phyloP scores from a whole-genome alignment of 1,140 invertebrate species.

The Pomacea maculata region DNA sequence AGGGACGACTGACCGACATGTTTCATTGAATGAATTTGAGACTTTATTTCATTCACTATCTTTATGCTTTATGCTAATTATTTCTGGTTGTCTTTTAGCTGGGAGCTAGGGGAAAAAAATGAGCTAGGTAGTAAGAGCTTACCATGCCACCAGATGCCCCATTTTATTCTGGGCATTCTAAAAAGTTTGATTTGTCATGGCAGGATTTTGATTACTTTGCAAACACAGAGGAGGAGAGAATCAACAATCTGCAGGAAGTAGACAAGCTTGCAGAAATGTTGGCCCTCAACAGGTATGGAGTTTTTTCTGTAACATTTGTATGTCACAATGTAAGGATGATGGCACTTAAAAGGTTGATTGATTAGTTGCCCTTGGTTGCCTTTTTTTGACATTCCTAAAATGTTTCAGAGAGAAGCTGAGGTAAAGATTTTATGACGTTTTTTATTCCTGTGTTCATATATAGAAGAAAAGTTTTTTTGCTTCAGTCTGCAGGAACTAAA shows the following conservation, averaged over 20 bases:
- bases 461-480: neutral
- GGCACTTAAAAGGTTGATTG: neutral
- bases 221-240: conserved; percentile 76
- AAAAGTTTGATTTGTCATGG: conserved; percentile 1
- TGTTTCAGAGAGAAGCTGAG: no score
- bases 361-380: neutral
- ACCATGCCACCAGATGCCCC: no score
- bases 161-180: no score
- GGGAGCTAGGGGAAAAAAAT: no score
- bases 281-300: conserved; percentile 60
- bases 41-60: no score
- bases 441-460: neutral
- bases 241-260: conserved; percentile 86
- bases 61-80: no score
- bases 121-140: no score
- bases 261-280: conserved; percentile 90
- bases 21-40: no score
- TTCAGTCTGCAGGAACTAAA: conserved; percentile 81
- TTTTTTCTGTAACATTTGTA: no score
- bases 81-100: no score
- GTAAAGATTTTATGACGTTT: neutral
- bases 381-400: neutral
- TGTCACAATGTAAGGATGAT: no score
- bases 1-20: no score
- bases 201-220: conserved; percentile 86